phyloP scores from a whole-genome alignment of 2,113 vertebrate genomes.

The Corvus hawaiiensis region DNA sequence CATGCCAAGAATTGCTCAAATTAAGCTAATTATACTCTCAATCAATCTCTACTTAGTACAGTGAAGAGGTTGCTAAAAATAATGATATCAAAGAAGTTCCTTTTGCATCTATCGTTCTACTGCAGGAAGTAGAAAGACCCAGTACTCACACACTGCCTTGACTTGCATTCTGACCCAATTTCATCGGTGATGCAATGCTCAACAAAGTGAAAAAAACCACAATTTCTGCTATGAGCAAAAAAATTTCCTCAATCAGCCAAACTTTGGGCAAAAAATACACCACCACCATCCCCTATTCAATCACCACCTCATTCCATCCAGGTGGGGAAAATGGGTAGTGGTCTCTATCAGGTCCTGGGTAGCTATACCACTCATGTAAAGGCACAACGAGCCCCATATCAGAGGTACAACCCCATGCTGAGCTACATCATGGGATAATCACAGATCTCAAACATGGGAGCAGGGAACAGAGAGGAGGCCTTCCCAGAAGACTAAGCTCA shows the following conservation, averaged over 20 bases:
- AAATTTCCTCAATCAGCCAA: not conserved
- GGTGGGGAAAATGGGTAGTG: not conserved
- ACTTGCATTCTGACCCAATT: not conserved
- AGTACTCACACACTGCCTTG: not conserved
- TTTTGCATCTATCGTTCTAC: not conserved
- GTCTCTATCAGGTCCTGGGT: not conserved
- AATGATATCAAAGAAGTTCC: not conserved
- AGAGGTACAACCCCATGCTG: not conserved
- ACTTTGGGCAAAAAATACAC: not conserved
- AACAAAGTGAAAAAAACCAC: not conserved
- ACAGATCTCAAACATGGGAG: not conserved
- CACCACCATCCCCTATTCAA: not conserved
- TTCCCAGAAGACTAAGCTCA: not conserved
- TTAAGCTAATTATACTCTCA: not conserved
- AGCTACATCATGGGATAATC: not conserved
- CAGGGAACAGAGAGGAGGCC: not conserved
- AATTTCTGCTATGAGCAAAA: not conserved
- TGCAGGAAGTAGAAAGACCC: not conserved
- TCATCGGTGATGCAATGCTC: not conserved
- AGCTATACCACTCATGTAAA: not conserved
- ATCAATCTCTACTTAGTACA: not conserved
- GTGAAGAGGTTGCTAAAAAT: not conserved
- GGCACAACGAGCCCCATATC: not conserved
- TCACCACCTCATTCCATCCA: not conserved
- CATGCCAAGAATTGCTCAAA: not conserved